Conservation (phyloP, 1,140 invertebrate genomes). For the Nomia melanderi region DNA sequence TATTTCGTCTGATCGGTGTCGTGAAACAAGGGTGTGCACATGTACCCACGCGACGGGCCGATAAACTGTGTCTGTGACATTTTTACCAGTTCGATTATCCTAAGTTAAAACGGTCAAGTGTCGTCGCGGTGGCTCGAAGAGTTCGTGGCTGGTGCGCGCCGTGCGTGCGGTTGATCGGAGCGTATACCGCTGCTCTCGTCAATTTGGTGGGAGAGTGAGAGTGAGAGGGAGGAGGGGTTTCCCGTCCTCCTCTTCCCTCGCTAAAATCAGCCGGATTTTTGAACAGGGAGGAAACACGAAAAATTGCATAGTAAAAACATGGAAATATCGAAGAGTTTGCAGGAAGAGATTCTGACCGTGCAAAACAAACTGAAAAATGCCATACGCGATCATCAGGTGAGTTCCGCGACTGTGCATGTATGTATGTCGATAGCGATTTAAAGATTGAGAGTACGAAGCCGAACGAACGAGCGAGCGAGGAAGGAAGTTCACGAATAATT, state of each 20-base stretch:
- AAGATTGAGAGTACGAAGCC: constrained; percentile 38
- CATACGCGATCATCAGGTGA: constrained; percentile 86
- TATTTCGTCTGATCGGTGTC: constrained; percentile 39
- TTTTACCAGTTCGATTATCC: constrained; percentile 37
- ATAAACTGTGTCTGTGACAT: constrained; percentile 39
- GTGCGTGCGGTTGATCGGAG: constrained; percentile 47
- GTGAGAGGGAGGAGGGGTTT: constrained; percentile 51
- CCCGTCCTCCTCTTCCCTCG: constrained; percentile 57
- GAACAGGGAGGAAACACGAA: constrained; percentile 40
- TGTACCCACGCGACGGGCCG: constrained; percentile 28
- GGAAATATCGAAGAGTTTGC: constrained; percentile 85
- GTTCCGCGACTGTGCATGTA: constrained; percentile 48
- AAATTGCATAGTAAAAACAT: constrained; percentile 72
- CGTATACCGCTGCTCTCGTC: constrained; percentile 51
- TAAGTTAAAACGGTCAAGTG: constrained; percentile 46
- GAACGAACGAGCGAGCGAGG: constrained; percentile 21
- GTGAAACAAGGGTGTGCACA: constrained; percentile 41
- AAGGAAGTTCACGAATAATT: constrained; percentile 15
- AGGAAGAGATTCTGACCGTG: constrained; percentile 83
- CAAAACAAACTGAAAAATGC: constrained; percentile 85
- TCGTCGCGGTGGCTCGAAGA: constrained; percentile 37
- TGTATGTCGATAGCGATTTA: constrained; percentile 51
- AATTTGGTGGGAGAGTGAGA: constrained; percentile 48
- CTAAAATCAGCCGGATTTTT: constrained; percentile 51
- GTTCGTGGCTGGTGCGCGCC: constrained; percentile 42